Evolutionary conservation across 2,888 invertebrate genomes (phyloP).

Genomic region (Pseudoips prasinana): DNA sequence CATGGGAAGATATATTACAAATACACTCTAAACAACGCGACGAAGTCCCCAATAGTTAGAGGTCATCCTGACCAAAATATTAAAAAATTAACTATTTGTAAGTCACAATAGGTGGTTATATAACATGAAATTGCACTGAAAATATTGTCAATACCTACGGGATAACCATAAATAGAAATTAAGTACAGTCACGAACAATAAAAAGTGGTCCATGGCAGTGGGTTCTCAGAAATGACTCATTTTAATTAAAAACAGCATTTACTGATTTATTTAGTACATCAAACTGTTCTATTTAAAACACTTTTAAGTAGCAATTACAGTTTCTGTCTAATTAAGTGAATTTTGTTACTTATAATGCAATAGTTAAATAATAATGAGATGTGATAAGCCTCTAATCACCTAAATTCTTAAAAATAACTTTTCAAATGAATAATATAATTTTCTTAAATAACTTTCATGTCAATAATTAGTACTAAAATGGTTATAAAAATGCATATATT

Average conservation of each 20-base stretch:
- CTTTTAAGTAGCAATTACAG: too few species aligned
- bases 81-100: conserved; percentile 21
- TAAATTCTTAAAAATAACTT: conserved; percentile 12
- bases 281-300: too few species aligned
- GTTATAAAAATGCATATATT: conserved; percentile 7
- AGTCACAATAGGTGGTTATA: conserved; percentile 32
- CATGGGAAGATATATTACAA: conserved; percentile 20
- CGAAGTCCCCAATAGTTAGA: too few species aligned
- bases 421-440: conserved; percentile 5
- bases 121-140: conserved; percentile 40
- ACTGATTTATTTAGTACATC: too few species aligned
- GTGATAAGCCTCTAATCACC: conserved; percentile 23
- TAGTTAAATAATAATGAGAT: conserved; percentile 20
- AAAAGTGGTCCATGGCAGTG: conserved; percentile 19
- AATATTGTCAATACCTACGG: conserved; percentile 36
- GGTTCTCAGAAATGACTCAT: too few species aligned
- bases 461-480: conserved; percentile 6
- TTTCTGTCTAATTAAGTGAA: too few species aligned
- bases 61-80: conserved; percentile 12
- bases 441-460: conserved; percentile 9
- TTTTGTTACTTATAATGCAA: conserved; percentile 3
- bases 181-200: conserved; percentile 43
- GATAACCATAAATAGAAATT: conserved; percentile 24
- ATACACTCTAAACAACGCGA: conserved; percentile 14
- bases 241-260: too few species aligned